Base-by-base conservation (phyloP, 2,113 vertebrate species). In the Spea multiplicata region DNA sequence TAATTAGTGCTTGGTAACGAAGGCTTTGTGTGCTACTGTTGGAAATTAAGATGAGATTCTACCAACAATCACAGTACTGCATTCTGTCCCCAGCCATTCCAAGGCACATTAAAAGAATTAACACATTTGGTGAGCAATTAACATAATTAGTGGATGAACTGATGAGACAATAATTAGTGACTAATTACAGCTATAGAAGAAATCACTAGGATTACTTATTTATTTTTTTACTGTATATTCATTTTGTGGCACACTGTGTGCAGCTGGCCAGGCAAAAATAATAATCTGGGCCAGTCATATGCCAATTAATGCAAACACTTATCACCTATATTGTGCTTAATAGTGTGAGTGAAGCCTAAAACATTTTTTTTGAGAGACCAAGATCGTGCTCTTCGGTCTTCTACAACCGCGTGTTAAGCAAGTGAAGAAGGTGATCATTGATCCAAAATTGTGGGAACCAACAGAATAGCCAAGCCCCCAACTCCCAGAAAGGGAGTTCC, bases 61-160 rank as follows among this genome's bases (percentile, higher is more conserved):
- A 45, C 46, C 77, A 44, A 48, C 69, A 79, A 79, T 79, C 71
- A 67, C 44, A 16, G 47, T 57, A 55, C 65, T 66, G 70, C 53
- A 49, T 52, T 66, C 17, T 78, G 77, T 66, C 62, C 52, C 44
- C n/a, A 64, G 61, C 62, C 77, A 73, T 57, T 67, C 59, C 70
- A 73, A 73, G 71, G 70, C 77, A 59, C 77, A 79, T 79, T 79
- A 79, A 73, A 79, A 73, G 72, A 79, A 79, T 79, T 73, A 79
- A 79, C 71, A 74, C 48, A 74, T 74, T 73, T 80, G 71, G 64
- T 57, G 67, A 73, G 64, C 65, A 80, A 80, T 80, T 80, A 80
- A 66, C 52, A 61, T 80, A 74, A 80, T 80, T 80, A 80, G 78
- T 74, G 71, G 53, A 59, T 74, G 78, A 68, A 74, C 59, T 80